These are phyloP conservation scores for Drosophila percnosoma DNA, from an alignment of 2,888 invertebrate species.

Conservation along the genomic window DNA sequence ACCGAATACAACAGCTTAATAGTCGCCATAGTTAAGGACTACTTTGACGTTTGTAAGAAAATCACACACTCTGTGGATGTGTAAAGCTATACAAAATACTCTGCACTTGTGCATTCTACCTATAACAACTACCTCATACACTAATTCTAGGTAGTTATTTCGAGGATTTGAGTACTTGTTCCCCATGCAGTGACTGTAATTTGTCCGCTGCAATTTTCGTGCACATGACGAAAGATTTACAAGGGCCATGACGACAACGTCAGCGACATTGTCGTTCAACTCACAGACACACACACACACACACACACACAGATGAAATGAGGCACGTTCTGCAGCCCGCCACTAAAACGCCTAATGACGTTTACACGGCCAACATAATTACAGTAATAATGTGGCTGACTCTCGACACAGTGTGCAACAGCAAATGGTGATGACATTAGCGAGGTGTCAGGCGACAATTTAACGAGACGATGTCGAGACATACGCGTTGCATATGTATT, in stretches of 20 bases:
- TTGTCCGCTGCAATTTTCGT: constrained; percentile 54
- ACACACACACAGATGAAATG: constrained; percentile 11
- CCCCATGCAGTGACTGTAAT: constrained; percentile 40
- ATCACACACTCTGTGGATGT: background rate
- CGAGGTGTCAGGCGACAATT: constrained; percentile 79
- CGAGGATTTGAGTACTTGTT: constrained; percentile 2
- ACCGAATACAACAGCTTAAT: background rate
- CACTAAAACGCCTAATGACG: constrained; percentile 77
- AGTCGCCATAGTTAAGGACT: background rate
- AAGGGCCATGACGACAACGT: constrained; percentile 16
- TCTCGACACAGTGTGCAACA: constrained; percentile 34
- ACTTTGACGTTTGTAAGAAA: background rate
- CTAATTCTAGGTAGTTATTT: background rate
- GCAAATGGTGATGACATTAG: constrained; percentile 74
- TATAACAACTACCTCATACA: constrained; percentile 1
- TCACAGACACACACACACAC: constrained; percentile 3
- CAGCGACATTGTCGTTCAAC: constrained; percentile 32
- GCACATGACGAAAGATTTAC: constrained; percentile 58
- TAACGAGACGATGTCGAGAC: constrained; percentile 62
- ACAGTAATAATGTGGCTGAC: constrained; percentile 76
- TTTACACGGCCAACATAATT: constrained; percentile 79
- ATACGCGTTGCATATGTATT: constrained; percentile 44
- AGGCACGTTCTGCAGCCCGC: constrained; percentile 53
- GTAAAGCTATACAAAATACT: background rate
- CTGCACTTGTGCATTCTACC: background rate